Conservation (phyloP, 2,113 vertebrate species). For the Phylloscopus trochiloides region DNA sequence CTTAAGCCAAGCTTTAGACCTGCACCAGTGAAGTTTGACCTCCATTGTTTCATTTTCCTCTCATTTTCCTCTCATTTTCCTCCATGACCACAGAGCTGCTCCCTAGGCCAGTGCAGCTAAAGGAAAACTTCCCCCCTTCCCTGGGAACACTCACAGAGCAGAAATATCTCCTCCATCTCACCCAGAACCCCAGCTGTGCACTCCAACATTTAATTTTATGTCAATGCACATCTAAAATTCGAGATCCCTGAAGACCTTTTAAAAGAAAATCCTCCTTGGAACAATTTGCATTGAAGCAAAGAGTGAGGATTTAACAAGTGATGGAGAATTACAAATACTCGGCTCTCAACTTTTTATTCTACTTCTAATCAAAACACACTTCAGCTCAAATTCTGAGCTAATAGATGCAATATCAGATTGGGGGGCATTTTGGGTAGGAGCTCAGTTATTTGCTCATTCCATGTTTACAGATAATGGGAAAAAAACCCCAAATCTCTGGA, state of each 20-base stretch:
- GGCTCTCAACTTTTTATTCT: slow-evolving; percentile 46
- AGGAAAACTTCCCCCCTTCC: neutral
- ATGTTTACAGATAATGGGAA: neutral
- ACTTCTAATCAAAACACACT: slow-evolving; percentile 53
- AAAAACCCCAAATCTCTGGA: neutral
- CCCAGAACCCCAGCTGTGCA: slow-evolving; percentile 48
- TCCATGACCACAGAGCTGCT: rapidly evolving
- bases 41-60: neutral
- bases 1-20: neutral
- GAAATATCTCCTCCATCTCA: neutral
- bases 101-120: neutral
- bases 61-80: neutral
- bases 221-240: slow-evolving; percentile 58
- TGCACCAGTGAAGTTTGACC: neutral
- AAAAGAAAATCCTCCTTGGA: slow-evolving; percentile 64
- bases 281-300: slow-evolving; percentile 61
- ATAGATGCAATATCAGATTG: neutral
- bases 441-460: neutral
- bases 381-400: slow-evolving; percentile 15
- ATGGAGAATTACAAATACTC: slow-evolving; percentile 40
- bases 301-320: slow-evolving; percentile 50
- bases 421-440: neutral
- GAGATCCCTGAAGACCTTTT: slow-evolving; percentile 66
- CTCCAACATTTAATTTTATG: slow-evolving; percentile 40
- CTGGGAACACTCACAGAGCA: neutral